Evolutionary conservation across 2,888 invertebrate species (phyloP), one percentile per base, ranked within the genome.

Genomic region (Brachyptera risi): DNA sequence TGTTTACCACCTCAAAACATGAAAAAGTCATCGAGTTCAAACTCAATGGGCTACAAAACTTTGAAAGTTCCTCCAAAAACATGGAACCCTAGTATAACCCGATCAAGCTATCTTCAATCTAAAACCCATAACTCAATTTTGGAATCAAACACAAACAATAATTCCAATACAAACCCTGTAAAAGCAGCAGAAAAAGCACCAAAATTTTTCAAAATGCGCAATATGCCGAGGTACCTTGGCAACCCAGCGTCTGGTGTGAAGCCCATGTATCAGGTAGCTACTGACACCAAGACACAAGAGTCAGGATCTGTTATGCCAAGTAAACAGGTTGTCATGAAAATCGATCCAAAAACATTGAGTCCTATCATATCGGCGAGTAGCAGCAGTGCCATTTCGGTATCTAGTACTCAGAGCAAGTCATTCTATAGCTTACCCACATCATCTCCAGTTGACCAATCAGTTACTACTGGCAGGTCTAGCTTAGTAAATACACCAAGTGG

Each of bases 221-320:
- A 78, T 65, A 75, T 80, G 69, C 82, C 81, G 0, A 70, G 81
- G 60, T 82, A 79, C 66, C 67, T 80, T 62, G 80, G 80, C 0
- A 82, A 82, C 68, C 83, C 83, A 0, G 79, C 82, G 0, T 81
- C 82, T 0, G 82, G 83, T 0, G 83, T 83, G 0, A 83, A 83
- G 64, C 82, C 83, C 0, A 78, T 83, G 77, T 83, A 81, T 65
- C 79, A 79, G 7, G 76, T 80, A 0, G 73, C 74, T 42, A 75
- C 75, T 1, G 78, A 58, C 21, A 24, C 17, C 26, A 51, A 40
- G 37, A 51, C 38, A 23, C 54, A 40, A n/a, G 42, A 62, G 15
- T 13, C 40, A 15, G 19, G n/a, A 17, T 15, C 19, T 1, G 2
- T 35, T 24, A 11, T 23, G 4, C 35, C 27, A 35, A 37, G 21